Percentiles rank a stretch among this genome's conserved stretches.
These are phyloP conservation scores for Agriopis aurantiaria DNA, from an alignment of 2,888 invertebrate species.

Conservation along the genomic window DNA sequence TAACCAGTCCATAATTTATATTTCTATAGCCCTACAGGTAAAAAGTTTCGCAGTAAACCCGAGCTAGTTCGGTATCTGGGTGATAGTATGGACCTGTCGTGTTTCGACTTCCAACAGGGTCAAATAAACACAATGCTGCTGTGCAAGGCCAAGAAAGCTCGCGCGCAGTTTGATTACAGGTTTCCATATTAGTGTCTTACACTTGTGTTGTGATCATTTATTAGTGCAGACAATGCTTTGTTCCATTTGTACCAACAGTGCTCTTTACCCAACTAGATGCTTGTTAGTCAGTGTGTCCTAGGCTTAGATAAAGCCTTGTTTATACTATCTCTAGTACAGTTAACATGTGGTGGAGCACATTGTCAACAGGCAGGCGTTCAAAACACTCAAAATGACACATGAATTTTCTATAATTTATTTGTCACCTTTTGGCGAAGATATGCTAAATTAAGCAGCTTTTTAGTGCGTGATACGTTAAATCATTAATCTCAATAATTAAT, in stretches of 20 bases:
- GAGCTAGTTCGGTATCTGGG: constrained; percentile 92
- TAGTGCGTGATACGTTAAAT: no score
- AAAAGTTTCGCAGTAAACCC: constrained; percentile 93
- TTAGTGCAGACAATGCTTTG: constrained; percentile 78
- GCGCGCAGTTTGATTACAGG: constrained; percentile 90
- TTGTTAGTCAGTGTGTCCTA: constrained; percentile 62
- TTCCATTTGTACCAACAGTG: constrained; percentile 64
- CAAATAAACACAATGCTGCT: constrained; percentile 90
- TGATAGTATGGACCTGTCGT: constrained; percentile 91
- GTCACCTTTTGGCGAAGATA: no score
- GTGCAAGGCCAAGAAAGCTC: constrained; percentile 90
- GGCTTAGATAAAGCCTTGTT: constrained; percentile 37
- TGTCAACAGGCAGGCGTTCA: no score
- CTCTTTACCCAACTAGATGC: constrained; percentile 57
- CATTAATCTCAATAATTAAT: no score
- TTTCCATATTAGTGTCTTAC: constrained; percentile 77
- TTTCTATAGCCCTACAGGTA: constrained; percentile 92
- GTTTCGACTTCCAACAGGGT: constrained; percentile 94
- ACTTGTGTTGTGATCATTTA: constrained; percentile 81
- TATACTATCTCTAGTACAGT: constrained; percentile 9
- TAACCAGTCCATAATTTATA: constrained; percentile 64
- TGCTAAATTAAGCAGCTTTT: no score
- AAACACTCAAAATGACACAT: no score
- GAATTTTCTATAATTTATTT: no score
- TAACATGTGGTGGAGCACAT: neutral